Conservation (phyloP, 2,797 vertebrate genomes). For the Eospalax fontanierii region DNA sequence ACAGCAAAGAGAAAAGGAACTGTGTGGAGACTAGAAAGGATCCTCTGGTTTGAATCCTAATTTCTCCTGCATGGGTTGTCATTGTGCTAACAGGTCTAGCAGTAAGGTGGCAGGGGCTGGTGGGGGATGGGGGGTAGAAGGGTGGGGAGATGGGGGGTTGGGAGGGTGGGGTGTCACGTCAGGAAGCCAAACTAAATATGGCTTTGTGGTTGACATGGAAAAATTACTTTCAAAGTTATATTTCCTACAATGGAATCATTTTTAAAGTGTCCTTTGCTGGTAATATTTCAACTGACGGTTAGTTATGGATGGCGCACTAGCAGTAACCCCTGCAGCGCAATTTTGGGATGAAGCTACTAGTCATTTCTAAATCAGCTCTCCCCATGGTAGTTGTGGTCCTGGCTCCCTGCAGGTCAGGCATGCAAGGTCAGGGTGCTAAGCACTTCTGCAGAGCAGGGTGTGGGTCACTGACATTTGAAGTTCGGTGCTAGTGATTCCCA, state of each 20-base stretch:
- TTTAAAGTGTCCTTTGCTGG: background rate
- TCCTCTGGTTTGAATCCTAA: accelerated
- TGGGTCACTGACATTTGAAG: background rate
- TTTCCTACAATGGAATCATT: background rate
- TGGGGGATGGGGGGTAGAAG: no score
- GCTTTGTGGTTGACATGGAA: background rate
- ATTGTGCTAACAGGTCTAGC: background rate
- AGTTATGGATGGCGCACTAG: no score
- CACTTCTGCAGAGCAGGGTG: background rate
- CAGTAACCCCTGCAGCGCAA: accelerated
- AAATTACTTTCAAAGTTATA: background rate
- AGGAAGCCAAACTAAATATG: background rate
- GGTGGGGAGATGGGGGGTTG: no score
- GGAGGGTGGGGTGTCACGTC: no score
- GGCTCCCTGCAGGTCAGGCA: background rate
- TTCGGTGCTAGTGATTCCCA: background rate
- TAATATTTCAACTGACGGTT: no score
- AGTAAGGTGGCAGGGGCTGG: no score
- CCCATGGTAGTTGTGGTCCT: no score
- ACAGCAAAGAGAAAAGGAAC: background rate
- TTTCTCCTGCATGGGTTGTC: background rate
- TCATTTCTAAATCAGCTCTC: background rate
- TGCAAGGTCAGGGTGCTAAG: background rate
- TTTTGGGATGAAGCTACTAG: background rate
- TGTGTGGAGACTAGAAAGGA: background rate